phyloP scores from a whole-genome alignment of 1,140 invertebrate genomes.

The Lutraria rhynchaena region DNA sequence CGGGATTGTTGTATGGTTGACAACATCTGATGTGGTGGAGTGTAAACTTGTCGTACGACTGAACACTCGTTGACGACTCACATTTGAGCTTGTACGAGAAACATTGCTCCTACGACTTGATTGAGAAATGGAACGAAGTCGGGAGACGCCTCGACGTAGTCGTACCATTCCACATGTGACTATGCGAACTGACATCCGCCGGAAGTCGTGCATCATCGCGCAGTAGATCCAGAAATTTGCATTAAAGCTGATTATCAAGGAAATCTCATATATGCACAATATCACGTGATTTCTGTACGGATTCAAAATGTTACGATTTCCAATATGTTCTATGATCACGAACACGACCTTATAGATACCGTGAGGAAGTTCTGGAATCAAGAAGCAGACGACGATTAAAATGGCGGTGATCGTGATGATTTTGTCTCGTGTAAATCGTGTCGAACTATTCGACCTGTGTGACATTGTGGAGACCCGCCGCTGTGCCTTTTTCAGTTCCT shows the following conservation, averaged over 20 bases:
- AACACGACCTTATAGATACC: constrained; percentile 33
- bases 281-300: neutral
- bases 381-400: constrained; percentile 42
- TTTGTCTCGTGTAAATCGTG: constrained; percentile 8
- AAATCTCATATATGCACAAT: constrained; percentile 26
- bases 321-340: neutral
- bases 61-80: constrained; percentile 38
- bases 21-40: constrained; percentile 36
- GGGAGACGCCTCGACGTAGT: neutral
- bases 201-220: constrained; percentile 53
- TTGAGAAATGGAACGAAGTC: neutral
- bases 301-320: neutral
- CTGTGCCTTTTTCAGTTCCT: neutral
- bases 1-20: constrained; percentile 3
- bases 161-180: constrained; percentile 28
- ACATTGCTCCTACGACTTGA: neutral
- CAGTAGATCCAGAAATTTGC: constrained; percentile 57
- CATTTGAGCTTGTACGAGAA: constrained; percentile 18
- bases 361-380: constrained; percentile 49
- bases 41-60: constrained; percentile 37
- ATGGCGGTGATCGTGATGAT: constrained; percentile 36
- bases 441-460: neutral
- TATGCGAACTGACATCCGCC: neutral
- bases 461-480: constrained; percentile 17
- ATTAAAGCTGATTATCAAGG: constrained; percentile 20